phyloP scores from a whole-genome alignment of 2,113 vertebrate genomes.

The Empidonax alnorum region DNA sequence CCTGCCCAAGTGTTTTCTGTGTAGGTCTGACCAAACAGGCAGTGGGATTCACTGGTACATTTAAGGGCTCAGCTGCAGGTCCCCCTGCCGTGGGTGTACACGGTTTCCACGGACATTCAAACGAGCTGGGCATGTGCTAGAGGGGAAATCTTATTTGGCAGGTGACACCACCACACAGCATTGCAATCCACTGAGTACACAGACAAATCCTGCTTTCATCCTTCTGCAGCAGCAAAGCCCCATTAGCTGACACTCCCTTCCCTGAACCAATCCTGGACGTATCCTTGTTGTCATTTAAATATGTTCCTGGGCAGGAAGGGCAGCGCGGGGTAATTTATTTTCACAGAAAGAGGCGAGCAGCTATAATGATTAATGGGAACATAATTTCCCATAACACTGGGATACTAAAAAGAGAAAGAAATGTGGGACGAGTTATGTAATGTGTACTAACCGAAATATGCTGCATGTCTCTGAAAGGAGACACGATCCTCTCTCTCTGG shows the following conservation, averaged over 20 bases:
- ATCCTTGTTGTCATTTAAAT: conserved; percentile 18
- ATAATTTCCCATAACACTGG: conserved; percentile 20
- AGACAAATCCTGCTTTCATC: conserved; percentile 24
- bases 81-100: not conserved
- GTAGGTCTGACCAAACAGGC: not conserved
- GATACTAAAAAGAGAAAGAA: conserved; percentile 61
- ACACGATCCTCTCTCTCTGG: not conserved
- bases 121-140: not conserved
- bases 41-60: not conserved
- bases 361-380: conserved; percentile 38
- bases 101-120: not conserved
- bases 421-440: conserved; percentile 54
- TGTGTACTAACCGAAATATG: conserved; percentile 11
- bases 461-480: not conserved
- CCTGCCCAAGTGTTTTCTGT: not conserved
- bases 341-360: not conserved
- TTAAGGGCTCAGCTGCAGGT: not conserved
- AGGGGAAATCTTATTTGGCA: conserved; percentile 39
- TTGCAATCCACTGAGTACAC: conserved; percentile 53
- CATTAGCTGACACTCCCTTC: not conserved
- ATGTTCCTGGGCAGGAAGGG: conserved; percentile 2
- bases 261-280: not conserved
- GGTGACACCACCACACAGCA: conserved; percentile 24
- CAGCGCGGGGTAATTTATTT: conserved; percentile 30
- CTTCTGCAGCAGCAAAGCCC: not conserved